Percentiles rank a stretch among this genome's conserved stretches.
Evolutionary conservation across 2,113 vertebrate species (phyloP).

Genomic region (Menidia beryllina): DNA sequence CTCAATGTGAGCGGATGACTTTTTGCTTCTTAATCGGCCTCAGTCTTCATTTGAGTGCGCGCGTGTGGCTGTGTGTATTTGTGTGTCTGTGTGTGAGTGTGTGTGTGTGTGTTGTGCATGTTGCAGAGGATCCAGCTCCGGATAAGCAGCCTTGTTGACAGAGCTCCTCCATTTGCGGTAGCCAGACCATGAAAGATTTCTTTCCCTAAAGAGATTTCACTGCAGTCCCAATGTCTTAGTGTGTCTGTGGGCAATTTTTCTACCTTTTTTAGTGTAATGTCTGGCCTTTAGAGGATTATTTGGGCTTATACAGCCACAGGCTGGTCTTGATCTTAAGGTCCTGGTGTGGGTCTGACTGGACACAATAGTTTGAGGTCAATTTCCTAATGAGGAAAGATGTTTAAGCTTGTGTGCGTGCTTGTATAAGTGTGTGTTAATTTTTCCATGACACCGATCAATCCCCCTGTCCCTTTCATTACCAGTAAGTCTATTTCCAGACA

Average conservation of each 20-base stretch:
- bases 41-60: constrained; percentile 43
- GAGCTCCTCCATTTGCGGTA: constrained; percentile 56
- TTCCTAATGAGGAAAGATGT: neutral
- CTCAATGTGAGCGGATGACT: constrained; percentile 32
- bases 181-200: constrained; percentile 50
- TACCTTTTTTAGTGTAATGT: neutral
- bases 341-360: neutral
- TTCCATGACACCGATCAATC: constrained; percentile 71
- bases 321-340: neutral
- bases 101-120: constrained; percentile 11
- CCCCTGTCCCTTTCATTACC: constrained; percentile 61
- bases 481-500: constrained; percentile 63
- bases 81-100: neutral
- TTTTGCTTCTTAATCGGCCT: constrained; percentile 39
- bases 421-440: constrained; percentile 47
- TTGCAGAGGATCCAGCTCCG: constrained; percentile 16
- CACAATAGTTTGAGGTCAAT: neutral
- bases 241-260: constrained; percentile 5
- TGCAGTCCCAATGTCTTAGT: no score
- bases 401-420: constrained; percentile 5
- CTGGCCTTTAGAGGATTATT: neutral
- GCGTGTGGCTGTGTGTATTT: neutral
- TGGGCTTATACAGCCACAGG: neutral
- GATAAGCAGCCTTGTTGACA: constrained; percentile 56
- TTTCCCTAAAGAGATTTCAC: constrained; percentile 51